Evolutionary conservation across 2,888 invertebrate species (phyloP).

Genomic region (Formica aserva): DNA sequence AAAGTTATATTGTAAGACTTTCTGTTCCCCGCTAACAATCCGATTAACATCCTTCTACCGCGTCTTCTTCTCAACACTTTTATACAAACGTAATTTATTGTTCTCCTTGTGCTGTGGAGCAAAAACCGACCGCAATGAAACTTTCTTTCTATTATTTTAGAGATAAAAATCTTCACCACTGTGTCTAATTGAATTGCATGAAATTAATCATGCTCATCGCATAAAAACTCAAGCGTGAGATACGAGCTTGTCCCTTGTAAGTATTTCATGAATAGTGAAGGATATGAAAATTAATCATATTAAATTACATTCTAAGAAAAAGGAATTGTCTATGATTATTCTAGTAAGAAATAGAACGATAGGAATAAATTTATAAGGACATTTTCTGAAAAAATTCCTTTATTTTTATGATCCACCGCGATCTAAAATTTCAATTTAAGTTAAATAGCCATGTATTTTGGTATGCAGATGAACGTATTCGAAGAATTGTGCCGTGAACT

Average conservation of each 20-base stretch:
- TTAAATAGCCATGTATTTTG: slow-evolving; percentile 51
- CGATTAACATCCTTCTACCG: slow-evolving; percentile 65
- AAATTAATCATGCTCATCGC: slow-evolving; percentile 44
- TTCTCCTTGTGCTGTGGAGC: slow-evolving; percentile 56
- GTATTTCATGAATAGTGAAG: slow-evolving; percentile 18
- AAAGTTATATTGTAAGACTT: slow-evolving; percentile 66
- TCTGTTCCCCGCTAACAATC: slow-evolving; percentile 64
- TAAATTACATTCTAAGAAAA: slow-evolving; percentile 25
- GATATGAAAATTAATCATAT: slow-evolving; percentile 33
- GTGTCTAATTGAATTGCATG: slow-evolving; percentile 24
- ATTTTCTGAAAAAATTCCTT: slow-evolving; percentile 28
- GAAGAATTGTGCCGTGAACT: slow-evolving; percentile 24
- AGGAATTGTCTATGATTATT: slow-evolving; percentile 26
- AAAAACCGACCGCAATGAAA: slow-evolving; percentile 55
- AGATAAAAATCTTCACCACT: slow-evolving; percentile 63
- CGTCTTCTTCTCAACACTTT: slow-evolving; percentile 11
- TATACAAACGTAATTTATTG: slow-evolving; percentile 72
- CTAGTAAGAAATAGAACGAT: neutral
- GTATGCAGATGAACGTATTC: slow-evolving; percentile 47
- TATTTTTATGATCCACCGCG: slow-evolving; percentile 22
- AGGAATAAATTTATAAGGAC: slow-evolving; percentile 19
- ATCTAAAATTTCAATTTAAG: slow-evolving; percentile 50
- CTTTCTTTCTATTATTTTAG: slow-evolving; percentile 59
- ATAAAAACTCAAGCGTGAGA: slow-evolving; percentile 3
- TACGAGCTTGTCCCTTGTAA: slow-evolving; percentile 25